These are phyloP conservation scores for Madoqua kirkii DNA, from an alignment of 2,113 vertebrate species.

Conservation along the genomic window DNA sequence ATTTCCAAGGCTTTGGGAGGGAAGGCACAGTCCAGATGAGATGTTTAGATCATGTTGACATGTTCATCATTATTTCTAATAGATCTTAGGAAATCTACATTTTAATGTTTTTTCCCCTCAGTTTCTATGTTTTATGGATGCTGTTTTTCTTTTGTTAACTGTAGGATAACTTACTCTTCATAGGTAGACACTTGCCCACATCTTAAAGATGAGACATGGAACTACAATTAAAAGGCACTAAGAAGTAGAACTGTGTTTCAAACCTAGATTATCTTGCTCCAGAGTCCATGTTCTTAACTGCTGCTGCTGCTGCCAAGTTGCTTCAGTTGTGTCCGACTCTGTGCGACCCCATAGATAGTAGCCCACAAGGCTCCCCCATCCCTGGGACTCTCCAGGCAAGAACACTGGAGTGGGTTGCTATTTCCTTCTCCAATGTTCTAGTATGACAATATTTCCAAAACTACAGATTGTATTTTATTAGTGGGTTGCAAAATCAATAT, in stretches of 20 bases:
- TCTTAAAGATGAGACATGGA: background rate
- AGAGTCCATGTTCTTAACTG: background rate
- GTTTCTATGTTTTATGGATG: background rate
- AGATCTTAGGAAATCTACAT: background rate
- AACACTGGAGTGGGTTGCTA: no score
- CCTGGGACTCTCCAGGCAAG: no score
- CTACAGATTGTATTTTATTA: background rate
- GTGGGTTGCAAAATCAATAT: background rate
- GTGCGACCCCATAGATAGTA: no score
- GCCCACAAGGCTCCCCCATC: no score
- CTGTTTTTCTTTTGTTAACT: background rate
- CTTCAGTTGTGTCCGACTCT: no score
- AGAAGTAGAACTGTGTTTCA: background rate
- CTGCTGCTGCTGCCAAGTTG: no score
- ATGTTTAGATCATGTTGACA: background rate
- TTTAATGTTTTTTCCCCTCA: background rate
- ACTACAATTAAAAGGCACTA: background rate
- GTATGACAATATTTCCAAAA: background rate
- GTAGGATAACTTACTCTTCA: background rate
- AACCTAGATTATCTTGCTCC: background rate
- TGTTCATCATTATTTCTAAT: constrained; percentile 24
- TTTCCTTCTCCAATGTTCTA: background rate
- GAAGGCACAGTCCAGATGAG: background rate
- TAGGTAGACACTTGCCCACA: background rate
- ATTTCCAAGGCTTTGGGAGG: background rate